phyloP scores from a whole-genome alignment of 2,888 invertebrate species.

The Dicycla oo region DNA sequence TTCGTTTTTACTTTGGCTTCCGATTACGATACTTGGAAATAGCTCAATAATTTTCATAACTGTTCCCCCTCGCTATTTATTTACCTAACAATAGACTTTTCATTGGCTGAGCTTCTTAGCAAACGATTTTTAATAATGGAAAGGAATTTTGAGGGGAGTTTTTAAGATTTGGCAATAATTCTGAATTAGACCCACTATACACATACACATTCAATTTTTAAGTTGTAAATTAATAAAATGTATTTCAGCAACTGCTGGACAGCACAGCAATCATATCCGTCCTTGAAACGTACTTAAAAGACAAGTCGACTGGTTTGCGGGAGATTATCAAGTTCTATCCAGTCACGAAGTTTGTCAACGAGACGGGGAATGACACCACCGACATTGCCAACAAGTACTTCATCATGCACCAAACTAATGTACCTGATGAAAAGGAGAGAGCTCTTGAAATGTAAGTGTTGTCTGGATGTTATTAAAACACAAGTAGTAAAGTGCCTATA shows the following conservation, averaged over 20 bases:
- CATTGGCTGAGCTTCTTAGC: background rate
- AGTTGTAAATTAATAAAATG: conserved; percentile 5
- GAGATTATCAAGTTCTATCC: conserved; percentile 95
- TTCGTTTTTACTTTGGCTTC: background rate
- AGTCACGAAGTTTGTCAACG: conserved; percentile 92
- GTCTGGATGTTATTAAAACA: background rate
- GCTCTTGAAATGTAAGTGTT: conserved; percentile 90
- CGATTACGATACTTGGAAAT: background rate
- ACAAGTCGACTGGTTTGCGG: conserved; percentile 90
- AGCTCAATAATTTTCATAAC: background rate
- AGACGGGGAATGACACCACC: conserved; percentile 91
- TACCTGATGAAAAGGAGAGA: conserved; percentile 87
- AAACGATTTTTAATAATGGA: background rate
- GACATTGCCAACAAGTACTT: conserved; percentile 97
- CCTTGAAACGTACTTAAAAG: conserved; percentile 94
- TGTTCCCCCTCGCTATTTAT: background rate
- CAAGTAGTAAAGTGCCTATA: background rate
- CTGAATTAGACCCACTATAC: background rate
- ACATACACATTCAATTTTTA: background rate
- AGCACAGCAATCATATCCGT: conserved; percentile 98
- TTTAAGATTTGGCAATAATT: no score
- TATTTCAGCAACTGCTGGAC: conserved; percentile 95
- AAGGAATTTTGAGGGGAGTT: background rate
- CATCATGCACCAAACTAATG: conserved; percentile 93
- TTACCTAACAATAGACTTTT: background rate